Conservation (phyloP, 1,140 invertebrate species). For the Drosophila simulans region DNA sequence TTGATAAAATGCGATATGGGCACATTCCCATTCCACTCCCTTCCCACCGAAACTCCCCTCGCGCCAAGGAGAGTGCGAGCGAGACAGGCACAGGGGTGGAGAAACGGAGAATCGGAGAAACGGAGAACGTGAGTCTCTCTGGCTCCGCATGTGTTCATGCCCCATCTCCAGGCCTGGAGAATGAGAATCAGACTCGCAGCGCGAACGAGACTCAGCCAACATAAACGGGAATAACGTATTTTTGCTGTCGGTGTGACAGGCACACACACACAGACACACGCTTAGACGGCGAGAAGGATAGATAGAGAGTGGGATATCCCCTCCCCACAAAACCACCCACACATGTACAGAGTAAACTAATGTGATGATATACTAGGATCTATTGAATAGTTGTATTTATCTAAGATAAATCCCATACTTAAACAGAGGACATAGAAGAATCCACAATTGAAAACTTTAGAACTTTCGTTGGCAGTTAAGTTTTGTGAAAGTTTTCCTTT, state of each 20-base stretch:
- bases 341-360: conserved; percentile 16
- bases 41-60: conserved; percentile 67
- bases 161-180: conserved; percentile 30
- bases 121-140: conserved; percentile 57
- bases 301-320: conserved; percentile 34
- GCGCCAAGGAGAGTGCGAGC: conserved; percentile 21
- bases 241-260: conserved; percentile 74
- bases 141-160: conserved; percentile 20
- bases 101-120: conserved; percentile 5
- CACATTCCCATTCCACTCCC: conserved; percentile 60
- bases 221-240: conserved; percentile 81
- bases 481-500: no score
- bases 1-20: conserved; percentile 83
- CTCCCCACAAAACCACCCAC: conserved; percentile 3
- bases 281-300: conserved; percentile 17
- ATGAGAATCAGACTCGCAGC: conserved; percentile 10
- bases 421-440: no score
- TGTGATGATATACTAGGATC: not conserved
- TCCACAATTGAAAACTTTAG: no score
- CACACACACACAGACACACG: conserved; percentile 12
- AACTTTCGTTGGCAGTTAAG: not conserved
- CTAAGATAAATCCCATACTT: no score
- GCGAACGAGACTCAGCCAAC: conserved; percentile 59
- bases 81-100: conserved; percentile 17
- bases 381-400: no score